These are phyloP conservation scores for Bombylius major DNA, from an alignment of 2,888 invertebrate species.

Conservation along the genomic window DNA sequence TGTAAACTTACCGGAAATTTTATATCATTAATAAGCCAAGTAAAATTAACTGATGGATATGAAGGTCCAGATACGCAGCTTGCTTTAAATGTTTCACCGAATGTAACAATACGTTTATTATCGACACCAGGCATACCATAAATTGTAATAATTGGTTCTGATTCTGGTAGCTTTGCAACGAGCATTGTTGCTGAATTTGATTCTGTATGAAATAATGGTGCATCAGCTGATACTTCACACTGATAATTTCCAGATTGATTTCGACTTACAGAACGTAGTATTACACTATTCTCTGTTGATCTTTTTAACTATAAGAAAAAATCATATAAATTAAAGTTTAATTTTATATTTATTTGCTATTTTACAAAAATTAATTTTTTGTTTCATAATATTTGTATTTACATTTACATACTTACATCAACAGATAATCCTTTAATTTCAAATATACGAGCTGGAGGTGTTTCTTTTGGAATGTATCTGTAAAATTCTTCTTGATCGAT, in stretches of 20 bases:
- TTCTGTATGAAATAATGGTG: constrained; percentile 37
- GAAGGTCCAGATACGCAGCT: constrained; percentile 36
- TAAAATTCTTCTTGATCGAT: constrained; percentile 41
- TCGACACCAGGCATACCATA: constrained; percentile 20
- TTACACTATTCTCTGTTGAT: constrained; percentile 35
- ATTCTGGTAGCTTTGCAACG: constrained; percentile 36
- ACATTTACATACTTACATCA: constrained; percentile 35
- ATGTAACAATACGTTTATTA: constrained; percentile 32
- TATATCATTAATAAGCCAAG: constrained; percentile 35
- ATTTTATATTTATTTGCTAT: too few species aligned
- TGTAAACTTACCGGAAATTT: constrained; percentile 14
- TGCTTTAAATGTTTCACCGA: constrained; percentile 34
- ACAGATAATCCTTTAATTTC: constrained; percentile 37
- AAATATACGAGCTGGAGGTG: constrained; percentile 38
- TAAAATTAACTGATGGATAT: constrained; percentile 36
- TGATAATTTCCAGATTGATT: constrained; percentile 37
- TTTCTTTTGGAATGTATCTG: constrained; percentile 40
- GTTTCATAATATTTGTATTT: not conserved
- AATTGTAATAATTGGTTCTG: constrained; percentile 35
- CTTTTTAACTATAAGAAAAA: constrained; percentile 30
- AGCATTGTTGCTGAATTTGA: constrained; percentile 33
- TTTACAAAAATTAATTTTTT: too few species aligned
- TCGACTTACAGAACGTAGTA: constrained; percentile 32
- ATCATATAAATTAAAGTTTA: too few species aligned
- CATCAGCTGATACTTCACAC: constrained; percentile 39